Conservation (phyloP, 2,888 invertebrate species). For the Catocala fraxini region DNA sequence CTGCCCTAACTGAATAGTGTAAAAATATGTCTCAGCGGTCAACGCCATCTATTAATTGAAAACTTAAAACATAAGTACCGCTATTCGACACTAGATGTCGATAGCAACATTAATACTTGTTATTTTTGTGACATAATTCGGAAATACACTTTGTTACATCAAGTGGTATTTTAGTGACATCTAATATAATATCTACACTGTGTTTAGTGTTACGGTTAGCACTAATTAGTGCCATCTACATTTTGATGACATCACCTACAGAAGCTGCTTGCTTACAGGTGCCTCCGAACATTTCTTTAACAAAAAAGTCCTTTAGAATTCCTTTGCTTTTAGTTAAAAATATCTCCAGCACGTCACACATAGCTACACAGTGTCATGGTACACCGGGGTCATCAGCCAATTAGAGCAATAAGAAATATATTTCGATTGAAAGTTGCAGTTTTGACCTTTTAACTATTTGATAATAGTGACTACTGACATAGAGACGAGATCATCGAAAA, state of each 20-base stretch:
- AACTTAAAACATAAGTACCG: slow-evolving; percentile 36
- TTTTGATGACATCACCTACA: slow-evolving; percentile 33
- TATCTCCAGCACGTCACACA: too few species aligned
- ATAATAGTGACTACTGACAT: too few species aligned
- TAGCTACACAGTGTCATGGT: too few species aligned
- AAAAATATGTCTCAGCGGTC: slow-evolving; percentile 40
- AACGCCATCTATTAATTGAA: slow-evolving; percentile 42
- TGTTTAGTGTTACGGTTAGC: slow-evolving; percentile 35
- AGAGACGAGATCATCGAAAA: too few species aligned
- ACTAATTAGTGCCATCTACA: slow-evolving; percentile 42
- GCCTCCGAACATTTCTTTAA: slow-evolving; percentile 10
- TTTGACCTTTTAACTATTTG: too few species aligned
- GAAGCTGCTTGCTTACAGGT: slow-evolving; percentile 38
- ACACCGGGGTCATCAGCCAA: too few species aligned
- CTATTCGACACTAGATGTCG: slow-evolving; percentile 32
- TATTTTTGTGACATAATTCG: slow-evolving; percentile 46
- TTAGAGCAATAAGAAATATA: too few species aligned
- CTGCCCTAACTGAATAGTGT: slow-evolving; percentile 40
- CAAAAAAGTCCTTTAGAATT: too few species aligned
- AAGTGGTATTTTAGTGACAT: slow-evolving; percentile 34
- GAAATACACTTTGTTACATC: slow-evolving; percentile 30
- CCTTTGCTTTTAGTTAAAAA: neutral
- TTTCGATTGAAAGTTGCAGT: too few species aligned
- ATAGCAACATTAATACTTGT: slow-evolving; percentile 27
- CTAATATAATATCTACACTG: slow-evolving; percentile 30